These are phyloP conservation scores for Zygothrica quintamaculata DNA, from an alignment of 2,888 invertebrate genomes.

Conservation along the genomic window DNA sequence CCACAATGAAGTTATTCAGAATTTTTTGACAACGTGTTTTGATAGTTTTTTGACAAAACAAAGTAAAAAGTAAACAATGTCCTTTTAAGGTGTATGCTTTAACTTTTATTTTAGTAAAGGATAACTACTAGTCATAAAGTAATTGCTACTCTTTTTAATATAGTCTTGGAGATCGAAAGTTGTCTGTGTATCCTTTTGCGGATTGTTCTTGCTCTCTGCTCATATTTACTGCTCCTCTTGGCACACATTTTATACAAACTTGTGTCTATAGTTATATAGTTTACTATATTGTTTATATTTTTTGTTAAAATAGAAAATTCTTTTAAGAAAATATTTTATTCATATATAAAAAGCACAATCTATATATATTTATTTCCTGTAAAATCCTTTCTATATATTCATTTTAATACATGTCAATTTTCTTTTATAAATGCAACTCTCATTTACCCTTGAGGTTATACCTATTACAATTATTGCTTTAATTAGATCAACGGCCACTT, in stretches of 20 bases:
- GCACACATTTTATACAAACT: conserved; percentile 12
- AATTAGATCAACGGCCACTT: conserved; percentile 47
- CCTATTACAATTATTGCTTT: conserved; percentile 10
- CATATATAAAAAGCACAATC: too few relatives aligned
- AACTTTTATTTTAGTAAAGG: conserved; percentile 15
- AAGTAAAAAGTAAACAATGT: conserved; percentile 23
- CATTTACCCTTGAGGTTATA: neutral
- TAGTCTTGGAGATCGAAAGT: conserved; percentile 24
- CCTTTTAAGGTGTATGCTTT: conserved; percentile 12
- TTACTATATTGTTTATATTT: too few relatives aligned
- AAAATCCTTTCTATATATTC: too few relatives aligned
- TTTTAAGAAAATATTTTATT: too few relatives aligned
- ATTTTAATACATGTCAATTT: too few relatives aligned
- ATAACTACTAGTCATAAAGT: too few relatives aligned
- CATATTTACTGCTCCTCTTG: conserved; percentile 11
- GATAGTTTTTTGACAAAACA: conserved; percentile 4
- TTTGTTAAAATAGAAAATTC: too few relatives aligned
- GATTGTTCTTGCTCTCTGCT: conserved; percentile 1
- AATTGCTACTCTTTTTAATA: too few relatives aligned
- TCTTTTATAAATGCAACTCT: conserved; percentile 8
- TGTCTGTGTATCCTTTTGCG: conserved; percentile 14
- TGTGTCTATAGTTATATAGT: conserved; percentile 31
- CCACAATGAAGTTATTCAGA: neutral
- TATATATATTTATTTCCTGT: too few relatives aligned
- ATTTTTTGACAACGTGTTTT: conserved; percentile 13